These are phyloP conservation scores for Chydorus sphaericus DNA, from an alignment of 2,888 invertebrate genomes.

Conservation along the genomic window DNA sequence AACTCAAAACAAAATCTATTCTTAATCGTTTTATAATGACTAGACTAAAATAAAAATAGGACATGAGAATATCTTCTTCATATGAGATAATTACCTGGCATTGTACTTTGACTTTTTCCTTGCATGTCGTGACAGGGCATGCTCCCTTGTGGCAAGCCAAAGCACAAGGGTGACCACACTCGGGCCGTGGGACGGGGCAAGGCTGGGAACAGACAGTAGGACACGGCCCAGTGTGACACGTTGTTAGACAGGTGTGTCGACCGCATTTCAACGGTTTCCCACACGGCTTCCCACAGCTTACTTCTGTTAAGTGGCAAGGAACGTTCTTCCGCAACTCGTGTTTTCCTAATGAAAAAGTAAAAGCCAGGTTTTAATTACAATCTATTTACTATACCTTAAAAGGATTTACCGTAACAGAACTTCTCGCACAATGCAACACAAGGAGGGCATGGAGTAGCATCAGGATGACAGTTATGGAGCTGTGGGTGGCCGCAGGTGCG, in stretches of 20 bases:
- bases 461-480: conserved; percentile 69
- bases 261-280: conserved; percentile 63
- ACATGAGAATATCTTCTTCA: not conserved
- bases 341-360: not conserved
- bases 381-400: conserved; percentile 31
- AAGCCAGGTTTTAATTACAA: not conserved
- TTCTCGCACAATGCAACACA: conserved; percentile 74
- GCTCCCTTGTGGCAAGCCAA: conserved; percentile 61
- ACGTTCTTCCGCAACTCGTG: conserved; percentile 64
- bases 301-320: conserved; percentile 68
- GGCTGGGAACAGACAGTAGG: conserved; percentile 60
- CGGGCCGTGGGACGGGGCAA: conserved; percentile 47
- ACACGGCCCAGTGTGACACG: conserved; percentile 63
- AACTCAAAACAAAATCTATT: too few relatives aligned
- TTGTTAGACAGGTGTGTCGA: conserved; percentile 64
- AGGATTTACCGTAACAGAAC: conserved; percentile 66
- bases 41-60: not conserved
- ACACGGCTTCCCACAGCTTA: conserved; percentile 83
- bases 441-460: conserved; percentile 52
- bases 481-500: conserved; percentile 70
- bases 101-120: conserved; percentile 22
- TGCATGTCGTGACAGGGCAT: conserved; percentile 55
- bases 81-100: not conserved
- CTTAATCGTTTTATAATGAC: too few relatives aligned
- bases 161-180: conserved; percentile 75